Evolutionary conservation across 2,888 invertebrate genomes (phyloP), one percentile per base, ranked within the genome.

Genomic region (Julus scandinavius): DNA sequence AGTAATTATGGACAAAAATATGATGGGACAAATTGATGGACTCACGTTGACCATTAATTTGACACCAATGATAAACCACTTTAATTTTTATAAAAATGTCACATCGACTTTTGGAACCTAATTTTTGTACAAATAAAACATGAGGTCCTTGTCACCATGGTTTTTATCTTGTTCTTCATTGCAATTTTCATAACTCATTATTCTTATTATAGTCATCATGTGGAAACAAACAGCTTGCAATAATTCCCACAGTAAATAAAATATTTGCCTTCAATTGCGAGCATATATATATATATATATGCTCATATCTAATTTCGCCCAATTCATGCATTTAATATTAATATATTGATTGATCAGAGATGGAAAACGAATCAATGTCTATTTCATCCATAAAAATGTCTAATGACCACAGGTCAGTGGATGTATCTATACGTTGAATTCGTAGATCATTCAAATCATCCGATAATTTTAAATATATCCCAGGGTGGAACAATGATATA

Each of bases 201-300:
- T 72, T 72, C n/a, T 72, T 72, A 72, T 72, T 29, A 72, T 29
- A 72, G 72, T 29, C 72, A 72, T 54, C 9, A 11, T 7, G 9
- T 72, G 72, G 29, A 11, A 72, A 72, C 72, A 11, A 72, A 72
- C 72, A 72, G 72, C 72, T 72, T 20, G 72, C 72, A 72, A 72
- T 20, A 72, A 72, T 72, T 72, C 72, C 72, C 72, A 72, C 72
- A 72, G 20, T 72, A 72, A 72, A 72, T 72, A 72, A 72, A n/a
- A 63, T 6, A 54, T 54, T 54, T 54, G 17, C 54, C 15, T 6
- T 6, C 63, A 63, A 29, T 72, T 72, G 72, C 6, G 29, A 7
- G n/a, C 29, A 72, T 2, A 29, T 72, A 29, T 72, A 7, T 1
- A 72, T 20, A 72, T 5, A 72, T 72, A 72, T 72, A 72, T 72